Conservation (phyloP, 2,797 vertebrate species). For the Garrulus glandarius region DNA sequence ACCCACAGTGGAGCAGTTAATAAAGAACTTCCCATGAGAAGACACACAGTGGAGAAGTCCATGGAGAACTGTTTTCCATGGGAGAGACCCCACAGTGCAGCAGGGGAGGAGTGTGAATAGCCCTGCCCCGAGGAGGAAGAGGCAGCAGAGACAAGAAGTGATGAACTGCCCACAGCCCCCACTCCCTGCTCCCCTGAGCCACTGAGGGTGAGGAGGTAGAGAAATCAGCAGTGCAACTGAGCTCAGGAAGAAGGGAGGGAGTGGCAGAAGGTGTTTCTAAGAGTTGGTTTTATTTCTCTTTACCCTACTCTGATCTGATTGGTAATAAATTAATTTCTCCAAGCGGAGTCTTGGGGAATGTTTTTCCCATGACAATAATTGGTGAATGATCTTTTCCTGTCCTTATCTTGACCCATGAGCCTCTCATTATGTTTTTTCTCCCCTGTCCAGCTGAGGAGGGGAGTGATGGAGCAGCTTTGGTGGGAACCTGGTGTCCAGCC, state of each 20-base stretch:
- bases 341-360: accelerated
- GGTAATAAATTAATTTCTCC: neutral
- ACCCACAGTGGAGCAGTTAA: neutral
- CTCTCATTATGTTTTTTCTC: neutral
- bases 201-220: neutral
- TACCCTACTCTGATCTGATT: neutral
- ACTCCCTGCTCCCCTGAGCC: neutral
- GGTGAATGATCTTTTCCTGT: neutral
- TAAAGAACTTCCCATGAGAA: neutral
- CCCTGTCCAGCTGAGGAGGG: neutral
- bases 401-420: accelerated
- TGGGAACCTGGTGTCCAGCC: neutral
- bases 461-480: neutral
- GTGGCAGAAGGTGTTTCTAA: neutral
- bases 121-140: neutral
- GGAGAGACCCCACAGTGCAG: neutral
- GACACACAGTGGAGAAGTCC: neutral
- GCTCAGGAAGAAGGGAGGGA: neutral
- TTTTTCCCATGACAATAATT: neutral
- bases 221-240: neutral
- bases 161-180: neutral
- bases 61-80: neutral
- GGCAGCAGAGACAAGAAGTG: neutral
- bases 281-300: neutral
- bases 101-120: neutral